phyloP scores from a whole-genome alignment of 2,888 invertebrate species.

The Blastobasis adustella region DNA sequence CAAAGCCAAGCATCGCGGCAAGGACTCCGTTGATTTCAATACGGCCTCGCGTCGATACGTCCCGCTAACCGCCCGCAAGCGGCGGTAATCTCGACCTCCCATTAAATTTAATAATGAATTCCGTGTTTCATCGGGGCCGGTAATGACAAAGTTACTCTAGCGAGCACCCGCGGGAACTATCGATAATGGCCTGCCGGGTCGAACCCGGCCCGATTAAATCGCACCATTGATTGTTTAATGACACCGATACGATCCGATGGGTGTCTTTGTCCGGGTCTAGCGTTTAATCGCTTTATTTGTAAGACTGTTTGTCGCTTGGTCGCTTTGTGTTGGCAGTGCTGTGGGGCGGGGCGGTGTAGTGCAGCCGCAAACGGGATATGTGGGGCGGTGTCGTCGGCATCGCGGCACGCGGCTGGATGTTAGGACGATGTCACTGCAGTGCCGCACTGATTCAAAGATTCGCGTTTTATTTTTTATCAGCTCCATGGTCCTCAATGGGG shows the following conservation, averaged over 20 bases:
- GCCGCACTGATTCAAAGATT: too few species aligned
- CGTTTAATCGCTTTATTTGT: constrained; percentile 26
- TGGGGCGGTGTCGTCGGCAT: too few species aligned
- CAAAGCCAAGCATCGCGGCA: too few species aligned
- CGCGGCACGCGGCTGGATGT: too few species aligned
- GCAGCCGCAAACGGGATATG: too few species aligned
- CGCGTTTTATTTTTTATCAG: too few species aligned
- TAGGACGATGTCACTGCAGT: too few species aligned
- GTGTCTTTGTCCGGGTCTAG: constrained; percentile 14
- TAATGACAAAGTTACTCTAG: constrained; percentile 25
- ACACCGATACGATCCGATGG: constrained; percentile 19
- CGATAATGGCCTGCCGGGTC: constrained; percentile 26
- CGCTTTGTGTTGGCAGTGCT: too few species aligned
- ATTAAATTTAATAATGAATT: constrained; percentile 34
- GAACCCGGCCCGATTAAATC: constrained; percentile 28
- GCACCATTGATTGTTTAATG: constrained; percentile 39
- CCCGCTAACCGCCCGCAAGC: not conserved
- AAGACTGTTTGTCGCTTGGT: not conserved
- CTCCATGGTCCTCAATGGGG: too few species aligned
- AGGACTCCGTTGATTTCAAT: not conserved
- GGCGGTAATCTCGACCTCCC: constrained; percentile 10
- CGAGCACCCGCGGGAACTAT: constrained; percentile 16
- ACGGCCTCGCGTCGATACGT: not conserved
- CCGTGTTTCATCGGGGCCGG: constrained; percentile 22
- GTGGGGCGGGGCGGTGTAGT: too few species aligned